A percentile compares a stretch with the other conserved stretches of the same genome.
These are phyloP conservation scores for Pholis gunnellus DNA, from an alignment of 2,113 vertebrate species.

Conservation along the genomic window DNA sequence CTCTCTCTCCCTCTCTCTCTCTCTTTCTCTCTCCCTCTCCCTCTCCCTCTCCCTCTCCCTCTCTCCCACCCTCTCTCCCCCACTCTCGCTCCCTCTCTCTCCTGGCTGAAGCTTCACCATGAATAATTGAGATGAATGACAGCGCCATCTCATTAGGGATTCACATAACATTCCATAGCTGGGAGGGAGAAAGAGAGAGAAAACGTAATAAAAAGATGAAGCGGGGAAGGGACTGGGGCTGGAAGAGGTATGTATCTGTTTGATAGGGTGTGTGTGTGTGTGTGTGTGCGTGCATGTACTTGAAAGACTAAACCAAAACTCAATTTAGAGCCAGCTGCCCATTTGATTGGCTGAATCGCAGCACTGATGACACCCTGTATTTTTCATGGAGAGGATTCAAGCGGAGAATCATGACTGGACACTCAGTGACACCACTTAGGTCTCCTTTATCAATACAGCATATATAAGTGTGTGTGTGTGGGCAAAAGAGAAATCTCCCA, in stretches of 20 bases:
- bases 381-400: conserved; percentile 12
- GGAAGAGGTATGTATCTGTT: neutral
- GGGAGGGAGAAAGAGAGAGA: conserved; percentile 44
- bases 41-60: neutral
- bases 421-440: conserved; percentile 6
- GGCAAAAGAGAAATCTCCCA: neutral
- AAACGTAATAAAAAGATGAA: conserved; percentile 60
- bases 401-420: conserved; percentile 14
- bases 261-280: neutral
- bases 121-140: conserved; percentile 81
- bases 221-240: conserved; percentile 14
- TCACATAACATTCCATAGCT: conserved; percentile 58
- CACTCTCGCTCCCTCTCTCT: neutral
- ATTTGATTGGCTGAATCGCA: conserved; percentile 29
- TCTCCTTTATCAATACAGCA: neutral
- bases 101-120: conserved; percentile 65
- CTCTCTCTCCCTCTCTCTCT: neutral
- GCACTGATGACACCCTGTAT: conserved; percentile 4
- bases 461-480: neutral
- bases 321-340: conserved; percentile 46
- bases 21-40: too few species aligned
- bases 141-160: conserved; percentile 68
- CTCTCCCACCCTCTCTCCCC: neutral
- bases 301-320: conserved; percentile 32
- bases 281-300: neutral